A percentile compares a stretch with the other conserved stretches of the same genome.
Evolutionary conservation across 2,888 invertebrate genomes (phyloP).

Genomic region (Dryococelus australis): DNA sequence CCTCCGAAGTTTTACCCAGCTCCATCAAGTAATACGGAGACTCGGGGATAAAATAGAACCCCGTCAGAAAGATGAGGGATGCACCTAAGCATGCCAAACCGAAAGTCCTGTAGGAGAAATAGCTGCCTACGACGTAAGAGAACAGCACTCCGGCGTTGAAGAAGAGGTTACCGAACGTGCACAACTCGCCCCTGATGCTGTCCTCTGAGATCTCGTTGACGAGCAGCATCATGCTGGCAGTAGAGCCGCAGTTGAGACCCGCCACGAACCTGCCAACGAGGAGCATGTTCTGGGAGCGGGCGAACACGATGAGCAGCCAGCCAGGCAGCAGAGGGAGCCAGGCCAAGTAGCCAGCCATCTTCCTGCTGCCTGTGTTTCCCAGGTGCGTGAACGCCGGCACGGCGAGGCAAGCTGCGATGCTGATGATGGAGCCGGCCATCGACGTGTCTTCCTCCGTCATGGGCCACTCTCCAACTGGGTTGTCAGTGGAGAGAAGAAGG

Average conservation of each 20-base stretch:
- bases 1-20: slow-evolving; percentile 59
- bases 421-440: slow-evolving; percentile 65
- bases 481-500: slow-evolving; percentile 57
- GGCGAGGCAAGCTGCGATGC: slow-evolving; percentile 61
- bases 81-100: slow-evolving; percentile 62
- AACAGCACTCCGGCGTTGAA: slow-evolving; percentile 62
- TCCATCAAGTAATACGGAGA: slow-evolving; percentile 65
- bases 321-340: slow-evolving; percentile 24
- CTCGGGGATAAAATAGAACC: slow-evolving; percentile 65
- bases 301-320: slow-evolving; percentile 33
- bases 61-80: slow-evolving; percentile 60
- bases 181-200: slow-evolving; percentile 64
- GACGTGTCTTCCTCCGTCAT: slow-evolving; percentile 61
- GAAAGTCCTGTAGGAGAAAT: slow-evolving; percentile 61
- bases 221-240: slow-evolving; percentile 64
- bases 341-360: slow-evolving; percentile 30
- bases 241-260: slow-evolving; percentile 67
- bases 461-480: slow-evolving; percentile 61
- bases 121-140: slow-evolving; percentile 62
- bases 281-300: not conserved
- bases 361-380: slow-evolving; percentile 21
- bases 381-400: slow-evolving; percentile 31
- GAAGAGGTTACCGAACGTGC: slow-evolving; percentile 64
- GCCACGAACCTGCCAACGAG: slow-evolving; percentile 61
- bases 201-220: slow-evolving; percentile 70